These are phyloP conservation scores for Sorex araneus DNA, from an alignment of 2,113 vertebrate genomes.

Conservation along the genomic window DNA sequence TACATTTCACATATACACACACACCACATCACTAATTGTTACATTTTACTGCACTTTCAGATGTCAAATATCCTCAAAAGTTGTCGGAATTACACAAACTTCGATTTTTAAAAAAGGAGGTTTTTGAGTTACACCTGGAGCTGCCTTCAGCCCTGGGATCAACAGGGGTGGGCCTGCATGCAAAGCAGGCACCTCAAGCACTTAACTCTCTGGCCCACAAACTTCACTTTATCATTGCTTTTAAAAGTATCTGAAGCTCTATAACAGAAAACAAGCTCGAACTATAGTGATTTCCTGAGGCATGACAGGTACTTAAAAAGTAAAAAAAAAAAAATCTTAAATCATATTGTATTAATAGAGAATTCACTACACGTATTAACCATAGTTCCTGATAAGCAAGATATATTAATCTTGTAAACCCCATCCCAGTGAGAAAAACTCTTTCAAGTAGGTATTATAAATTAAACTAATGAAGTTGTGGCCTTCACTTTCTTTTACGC, in stretches of 20 bases:
- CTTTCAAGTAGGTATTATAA: slow-evolving; percentile 65
- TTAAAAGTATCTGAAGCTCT: slow-evolving; percentile 56
- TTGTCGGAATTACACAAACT: slow-evolving; percentile 56
- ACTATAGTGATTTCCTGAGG: slow-evolving; percentile 39
- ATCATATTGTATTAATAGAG: slow-evolving; percentile 41
- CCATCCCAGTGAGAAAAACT: slow-evolving; percentile 58
- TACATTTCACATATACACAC: slow-evolving; percentile 35
- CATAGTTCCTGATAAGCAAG: slow-evolving; percentile 48
- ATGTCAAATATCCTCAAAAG: slow-evolving; percentile 50
- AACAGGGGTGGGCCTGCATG: too few species aligned
- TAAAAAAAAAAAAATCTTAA: slow-evolving; percentile 66
- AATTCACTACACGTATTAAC: slow-evolving; percentile 70
- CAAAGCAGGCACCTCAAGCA: too few species aligned
- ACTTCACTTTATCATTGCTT: background rate
- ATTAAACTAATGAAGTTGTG: slow-evolving; percentile 56
- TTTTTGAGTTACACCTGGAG: too few species aligned
- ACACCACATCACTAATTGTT: background rate
- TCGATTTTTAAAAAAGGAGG: background rate
- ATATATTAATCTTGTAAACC: slow-evolving; percentile 27
- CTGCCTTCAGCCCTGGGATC: too few species aligned
- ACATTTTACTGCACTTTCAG: slow-evolving; percentile 40
- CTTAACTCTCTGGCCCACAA: background rate
- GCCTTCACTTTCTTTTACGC: slow-evolving; percentile 32
- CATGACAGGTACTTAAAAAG: slow-evolving; percentile 51
- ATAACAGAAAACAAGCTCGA: slow-evolving; percentile 61